Percentiles rank a stretch among this genome's conserved stretches.
These are phyloP conservation scores for Drosophila azteca DNA, from an alignment of 1,140 invertebrate species.

Conservation along the genomic window DNA sequence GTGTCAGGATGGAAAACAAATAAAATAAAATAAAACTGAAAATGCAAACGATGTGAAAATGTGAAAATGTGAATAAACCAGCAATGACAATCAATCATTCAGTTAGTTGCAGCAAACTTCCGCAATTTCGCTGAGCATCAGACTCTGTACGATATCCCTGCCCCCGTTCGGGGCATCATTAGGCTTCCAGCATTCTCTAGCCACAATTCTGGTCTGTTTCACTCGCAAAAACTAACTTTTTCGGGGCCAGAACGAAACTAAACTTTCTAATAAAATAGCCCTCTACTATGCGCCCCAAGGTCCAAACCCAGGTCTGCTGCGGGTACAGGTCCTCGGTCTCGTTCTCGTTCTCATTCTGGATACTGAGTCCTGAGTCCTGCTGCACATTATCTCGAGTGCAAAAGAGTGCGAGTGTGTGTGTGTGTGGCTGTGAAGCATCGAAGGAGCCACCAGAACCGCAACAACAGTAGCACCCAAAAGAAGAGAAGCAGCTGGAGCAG, in stretches of 20 bases:
- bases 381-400: too few relatives aligned
- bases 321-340: conserved; percentile 3
- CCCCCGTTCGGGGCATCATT: conserved; percentile 47
- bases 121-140: conserved; percentile 38
- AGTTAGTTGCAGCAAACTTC: conserved; percentile 69
- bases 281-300: conserved; percentile 43
- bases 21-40: conserved; percentile 28
- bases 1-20: conserved; percentile 13
- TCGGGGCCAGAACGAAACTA: conserved; percentile 27
- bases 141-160: too few relatives aligned
- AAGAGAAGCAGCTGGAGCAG: conserved; percentile 18
- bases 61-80: conserved; percentile 65
- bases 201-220: conserved; percentile 67
- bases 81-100: conserved; percentile 78
- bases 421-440: conserved; percentile 16
- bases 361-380: too few relatives aligned
- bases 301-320: conserved; percentile 14
- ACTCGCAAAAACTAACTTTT: conserved; percentile 78
- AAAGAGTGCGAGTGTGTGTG: not conserved
- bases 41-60: conserved; percentile 60
- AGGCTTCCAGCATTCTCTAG: conserved; percentile 63
- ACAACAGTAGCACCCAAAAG: conserved; percentile 42
- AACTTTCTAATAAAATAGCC: conserved; percentile 81
- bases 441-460: conserved; percentile 62
- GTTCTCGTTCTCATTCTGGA: too few relatives aligned